Evolutionary conservation across 2,888 invertebrate genomes (phyloP).

Genomic region (Physocephala rufipes): DNA sequence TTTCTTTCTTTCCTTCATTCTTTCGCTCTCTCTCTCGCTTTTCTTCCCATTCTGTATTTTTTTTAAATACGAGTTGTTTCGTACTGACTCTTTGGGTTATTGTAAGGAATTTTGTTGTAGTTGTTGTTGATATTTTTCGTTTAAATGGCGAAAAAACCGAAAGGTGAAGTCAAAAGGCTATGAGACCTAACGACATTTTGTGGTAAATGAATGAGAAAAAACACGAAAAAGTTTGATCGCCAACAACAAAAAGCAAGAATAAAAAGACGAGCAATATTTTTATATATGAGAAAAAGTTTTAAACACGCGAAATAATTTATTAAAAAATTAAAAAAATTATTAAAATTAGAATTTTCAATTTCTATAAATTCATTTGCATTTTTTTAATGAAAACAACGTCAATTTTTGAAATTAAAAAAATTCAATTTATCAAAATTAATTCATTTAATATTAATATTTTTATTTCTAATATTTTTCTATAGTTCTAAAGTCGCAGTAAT

Average conservation of each 20-base stretch:
- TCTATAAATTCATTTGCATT: too few relatives aligned
- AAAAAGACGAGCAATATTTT: neutral
- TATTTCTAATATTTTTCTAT: too few relatives aligned
- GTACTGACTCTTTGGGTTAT: neutral
- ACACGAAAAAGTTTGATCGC: neutral
- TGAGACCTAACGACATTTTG: constrained; percentile 17
- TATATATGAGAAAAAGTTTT: constrained; percentile 8
- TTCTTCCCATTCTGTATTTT: neutral
- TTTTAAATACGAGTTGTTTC: neutral
- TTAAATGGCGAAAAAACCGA: neutral
- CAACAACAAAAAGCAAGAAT: neutral
- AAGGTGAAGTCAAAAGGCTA: constrained; percentile 21
- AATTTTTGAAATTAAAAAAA: too few relatives aligned
- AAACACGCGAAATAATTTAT: too few relatives aligned
- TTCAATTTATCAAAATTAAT: too few relatives aligned
- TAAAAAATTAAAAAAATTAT: too few relatives aligned
- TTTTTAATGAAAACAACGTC: too few relatives aligned
- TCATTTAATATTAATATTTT: too few relatives aligned
- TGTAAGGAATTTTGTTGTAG: neutral
- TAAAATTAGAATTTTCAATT: too few relatives aligned
- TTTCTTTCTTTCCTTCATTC: neutral
- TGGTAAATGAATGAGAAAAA: neutral
- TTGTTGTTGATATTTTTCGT: constrained; percentile 4
- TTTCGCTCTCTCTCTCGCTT: neutral
- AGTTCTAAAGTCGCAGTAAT: too few relatives aligned